phyloP scores from a whole-genome alignment of 2,888 invertebrate species.

The Tupiocoris notatus region DNA sequence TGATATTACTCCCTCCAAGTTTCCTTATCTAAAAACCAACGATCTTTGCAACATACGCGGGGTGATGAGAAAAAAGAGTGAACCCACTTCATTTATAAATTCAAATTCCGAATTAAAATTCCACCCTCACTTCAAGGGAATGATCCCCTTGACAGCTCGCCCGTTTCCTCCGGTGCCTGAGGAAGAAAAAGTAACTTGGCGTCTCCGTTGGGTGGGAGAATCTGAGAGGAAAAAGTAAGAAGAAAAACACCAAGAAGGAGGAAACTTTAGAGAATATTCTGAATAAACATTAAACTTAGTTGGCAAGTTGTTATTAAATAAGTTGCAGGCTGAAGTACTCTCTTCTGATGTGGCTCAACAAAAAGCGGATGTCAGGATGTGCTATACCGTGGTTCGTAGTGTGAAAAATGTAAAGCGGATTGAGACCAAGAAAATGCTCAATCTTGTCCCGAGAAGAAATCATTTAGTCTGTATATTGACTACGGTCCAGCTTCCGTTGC shows the following conservation, averaged over 20 bases:
- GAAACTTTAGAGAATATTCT: constrained; percentile 14
- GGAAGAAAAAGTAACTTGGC: constrained; percentile 26
- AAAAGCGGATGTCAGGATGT: not conserved
- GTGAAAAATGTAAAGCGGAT: not conserved
- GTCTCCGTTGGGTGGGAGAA: not conserved
- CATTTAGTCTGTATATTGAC: too few species aligned
- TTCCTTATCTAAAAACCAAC: not conserved
- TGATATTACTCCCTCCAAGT: not conserved
- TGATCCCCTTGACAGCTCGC: constrained; percentile 31
- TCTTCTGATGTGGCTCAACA: not conserved
- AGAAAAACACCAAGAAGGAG: constrained; percentile 14
- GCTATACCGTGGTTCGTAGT: not conserved
- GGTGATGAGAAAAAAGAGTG: not conserved
- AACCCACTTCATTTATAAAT: constrained; percentile 28
- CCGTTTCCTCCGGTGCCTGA: not conserved
- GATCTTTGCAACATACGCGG: not conserved
- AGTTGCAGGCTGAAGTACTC: constrained; percentile 4
- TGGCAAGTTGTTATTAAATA: constrained; percentile 38
- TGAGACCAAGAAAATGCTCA: not conserved
- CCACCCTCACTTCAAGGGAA: constrained; percentile 27
- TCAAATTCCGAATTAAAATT: constrained; percentile 37
- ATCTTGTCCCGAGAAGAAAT: too few species aligned
- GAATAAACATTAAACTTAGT: constrained; percentile 39
- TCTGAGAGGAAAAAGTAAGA: not conserved
- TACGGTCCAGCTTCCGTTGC: too few species aligned